Conservation (phyloP, 2,888 invertebrate species). For the Colostygia pectinataria region DNA sequence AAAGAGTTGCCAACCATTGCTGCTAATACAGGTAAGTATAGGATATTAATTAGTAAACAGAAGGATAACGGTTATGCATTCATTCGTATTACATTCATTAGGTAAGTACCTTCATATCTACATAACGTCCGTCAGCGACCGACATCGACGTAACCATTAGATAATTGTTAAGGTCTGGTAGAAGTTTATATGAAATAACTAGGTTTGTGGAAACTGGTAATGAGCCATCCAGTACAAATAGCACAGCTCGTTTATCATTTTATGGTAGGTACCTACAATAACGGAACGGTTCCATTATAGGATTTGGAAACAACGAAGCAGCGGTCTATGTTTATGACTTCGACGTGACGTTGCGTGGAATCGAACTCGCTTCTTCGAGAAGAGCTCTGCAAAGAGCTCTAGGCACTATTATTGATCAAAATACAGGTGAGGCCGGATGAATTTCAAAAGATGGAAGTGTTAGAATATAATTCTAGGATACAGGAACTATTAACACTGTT, state of each 20-base stretch:
- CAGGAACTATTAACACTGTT: not conserved
- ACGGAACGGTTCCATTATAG: too few relatives aligned
- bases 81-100: constrained; percentile 16
- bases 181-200: not conserved
- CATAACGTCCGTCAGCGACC: constrained; percentile 9
- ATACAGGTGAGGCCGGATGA: not conserved
- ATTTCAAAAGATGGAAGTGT: not conserved
- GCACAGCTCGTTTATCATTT: too few relatives aligned
- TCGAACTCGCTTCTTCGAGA: too few relatives aligned
- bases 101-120: not conserved
- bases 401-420: too few relatives aligned
- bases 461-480: not conserved
- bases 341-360: too few relatives aligned
- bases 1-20: constrained; percentile 10
- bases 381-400: too few relatives aligned
- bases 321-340: too few relatives aligned
- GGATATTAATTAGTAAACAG: constrained; percentile 7
- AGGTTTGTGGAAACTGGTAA: not conserved
- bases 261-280: too few relatives aligned
- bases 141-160: constrained; percentile 13
- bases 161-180: constrained; percentile 1
- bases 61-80: constrained; percentile 19
- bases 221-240: too few relatives aligned
- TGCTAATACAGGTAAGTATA: constrained; percentile 7
- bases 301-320: too few relatives aligned